Base-by-base conservation (phyloP, 2,797 vertebrate genomes). In the Xiphorhynchus erythropygius region DNA sequence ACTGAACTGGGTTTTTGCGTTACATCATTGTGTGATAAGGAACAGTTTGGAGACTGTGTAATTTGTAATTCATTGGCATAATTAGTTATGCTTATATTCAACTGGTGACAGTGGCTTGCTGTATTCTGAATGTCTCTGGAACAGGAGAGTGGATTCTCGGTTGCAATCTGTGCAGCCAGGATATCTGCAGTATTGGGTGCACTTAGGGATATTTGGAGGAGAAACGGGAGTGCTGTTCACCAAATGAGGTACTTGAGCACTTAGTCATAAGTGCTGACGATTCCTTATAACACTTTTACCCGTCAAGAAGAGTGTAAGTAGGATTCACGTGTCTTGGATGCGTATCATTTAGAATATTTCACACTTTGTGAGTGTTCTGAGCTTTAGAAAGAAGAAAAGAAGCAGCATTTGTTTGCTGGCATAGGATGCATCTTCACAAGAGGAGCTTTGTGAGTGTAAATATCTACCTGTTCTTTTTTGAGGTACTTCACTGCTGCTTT, bases 291-390 rank as follows among this genome's bases (percentile, higher is more conserved):
- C 49, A 37, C 71, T 83, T 96, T 70, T 53, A 62, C 13, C 75
- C 21, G 60, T 92, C 92, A 94, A 93, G 92, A 96, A 94, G 89
- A 89, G 57, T 10, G 6, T 93, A 81, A 92, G 76, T 92, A 85
- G 87, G 62, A 84, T 86, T 92, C 62, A 18, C 56, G 65, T 41
- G 82, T 93, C 89, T 89, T 68, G 49, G 78, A 46, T 55, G 53
- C 8, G 57, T 76, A 44, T 87, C 89, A 52, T 91, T 83, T 95
- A 80, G 89, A 92, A 87, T 93, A 94, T 93, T 94, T 92, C 56
- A 2, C 57, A 80, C 84, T 83, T 90, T 39, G 37, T 65, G 71
- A 84, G 53, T 64, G 35, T 85, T 64, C 37, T 46, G 88, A 82
- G 78, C 74, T 87, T 86, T 46, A 82, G 49, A 91, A 74, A 95